Conservation (phyloP, 92 coral and sea anemone species). For the Galaxea fascicularis region DNA sequence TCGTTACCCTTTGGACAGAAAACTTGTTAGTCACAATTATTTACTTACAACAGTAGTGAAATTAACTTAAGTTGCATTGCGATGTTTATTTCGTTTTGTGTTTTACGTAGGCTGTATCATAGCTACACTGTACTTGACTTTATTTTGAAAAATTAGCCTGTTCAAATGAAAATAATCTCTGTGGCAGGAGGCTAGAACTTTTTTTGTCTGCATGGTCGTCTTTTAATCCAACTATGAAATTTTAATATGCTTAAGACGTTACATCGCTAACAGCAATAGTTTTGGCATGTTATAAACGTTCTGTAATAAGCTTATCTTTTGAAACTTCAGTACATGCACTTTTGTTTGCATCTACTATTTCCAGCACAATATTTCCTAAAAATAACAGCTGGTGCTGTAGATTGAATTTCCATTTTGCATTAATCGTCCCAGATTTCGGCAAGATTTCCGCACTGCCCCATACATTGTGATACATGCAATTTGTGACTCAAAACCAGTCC, state of each 20-base stretch:
- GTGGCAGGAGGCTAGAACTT: not conserved
- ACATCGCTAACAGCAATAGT: not conserved
- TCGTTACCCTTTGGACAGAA: too few relatives aligned
- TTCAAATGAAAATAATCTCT: too few relatives aligned
- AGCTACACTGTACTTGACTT: not conserved
- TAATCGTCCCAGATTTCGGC: too few relatives aligned
- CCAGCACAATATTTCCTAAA: too few relatives aligned
- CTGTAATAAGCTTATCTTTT: not conserved
- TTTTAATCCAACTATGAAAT: not conserved
- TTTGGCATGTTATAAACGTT: not conserved
- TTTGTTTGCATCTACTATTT: not conserved
- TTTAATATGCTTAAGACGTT: slow-evolving; percentile 1
- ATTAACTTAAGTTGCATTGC: not conserved
- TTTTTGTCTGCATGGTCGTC: too few relatives aligned
- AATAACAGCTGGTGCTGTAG: too few relatives aligned
- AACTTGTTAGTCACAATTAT: too few relatives aligned
- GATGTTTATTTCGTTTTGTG: not conserved
- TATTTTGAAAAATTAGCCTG: too few relatives aligned
- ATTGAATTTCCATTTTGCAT: too few relatives aligned
- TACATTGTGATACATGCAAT: too few relatives aligned
- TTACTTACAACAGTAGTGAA: too few relatives aligned
- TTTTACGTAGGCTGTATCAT: not conserved
- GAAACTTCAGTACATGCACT: not conserved
- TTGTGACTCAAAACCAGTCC: not conserved
- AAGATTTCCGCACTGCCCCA: too few relatives aligned